These are phyloP conservation scores for Orgyia antiqua DNA, from an alignment of 2,888 invertebrate genomes.

Conservation along the genomic window DNA sequence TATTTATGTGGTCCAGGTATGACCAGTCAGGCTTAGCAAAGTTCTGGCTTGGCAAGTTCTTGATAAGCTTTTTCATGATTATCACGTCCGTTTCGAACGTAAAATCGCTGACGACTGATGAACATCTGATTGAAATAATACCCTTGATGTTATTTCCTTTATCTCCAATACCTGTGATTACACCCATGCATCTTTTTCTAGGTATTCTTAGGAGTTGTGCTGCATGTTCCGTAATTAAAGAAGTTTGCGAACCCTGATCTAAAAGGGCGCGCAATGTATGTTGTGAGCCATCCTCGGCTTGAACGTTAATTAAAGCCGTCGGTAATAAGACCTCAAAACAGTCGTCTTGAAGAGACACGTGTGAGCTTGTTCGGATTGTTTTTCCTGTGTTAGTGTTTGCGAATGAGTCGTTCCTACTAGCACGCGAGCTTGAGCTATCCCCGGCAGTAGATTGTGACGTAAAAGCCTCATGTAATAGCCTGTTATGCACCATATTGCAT, in stretches of 20 bases:
- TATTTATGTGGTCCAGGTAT: background rate
- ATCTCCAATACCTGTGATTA: background rate
- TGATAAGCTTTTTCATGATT: background rate
- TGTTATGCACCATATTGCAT: constrained; percentile 6
- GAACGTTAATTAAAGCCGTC: constrained; percentile 1
- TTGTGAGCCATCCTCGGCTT: background rate
- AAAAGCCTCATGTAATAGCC: too few relatives aligned
- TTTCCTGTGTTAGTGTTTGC: too few relatives aligned
- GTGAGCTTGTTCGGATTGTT: too few relatives aligned
- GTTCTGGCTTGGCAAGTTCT: background rate
- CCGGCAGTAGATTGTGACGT: too few relatives aligned
- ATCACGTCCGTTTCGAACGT: background rate
- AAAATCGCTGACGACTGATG: background rate
- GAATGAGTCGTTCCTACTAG: too few relatives aligned
- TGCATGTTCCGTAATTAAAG: background rate
- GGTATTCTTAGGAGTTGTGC: background rate
- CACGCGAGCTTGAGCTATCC: too few relatives aligned
- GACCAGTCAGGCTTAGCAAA: background rate
- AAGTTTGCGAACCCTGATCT: constrained; percentile 1
- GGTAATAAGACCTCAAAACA: background rate
- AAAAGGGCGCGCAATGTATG: background rate
- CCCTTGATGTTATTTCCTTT: background rate
- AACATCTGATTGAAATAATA: background rate
- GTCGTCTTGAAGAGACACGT: background rate
- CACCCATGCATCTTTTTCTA: background rate